Evolutionary conservation across 2,888 invertebrate genomes (phyloP), one percentile per base, ranked within the genome.

Genomic region (Plebejus anna): DNA sequence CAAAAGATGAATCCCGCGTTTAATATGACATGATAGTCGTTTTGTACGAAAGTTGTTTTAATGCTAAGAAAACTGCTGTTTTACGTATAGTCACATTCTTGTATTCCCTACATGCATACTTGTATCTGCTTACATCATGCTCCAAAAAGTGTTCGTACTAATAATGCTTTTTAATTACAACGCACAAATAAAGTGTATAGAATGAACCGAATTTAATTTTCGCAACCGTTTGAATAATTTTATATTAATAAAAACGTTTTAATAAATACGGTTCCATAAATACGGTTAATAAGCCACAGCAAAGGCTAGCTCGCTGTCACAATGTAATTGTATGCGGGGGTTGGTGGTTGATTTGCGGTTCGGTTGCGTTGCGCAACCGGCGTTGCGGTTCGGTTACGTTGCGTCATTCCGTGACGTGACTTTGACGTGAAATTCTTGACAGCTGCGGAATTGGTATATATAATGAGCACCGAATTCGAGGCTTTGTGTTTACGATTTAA

Each of bases 331-430:
- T 83, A 82, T 81, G 83, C 75, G 70, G 72, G 71, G 75, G 78
- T 75, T 81, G 80, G 82, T 83, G 87, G 87, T 86, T 84, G 86
- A 84, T 84, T 82, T 82, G 83, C 82, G 84, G 86, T 83, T 82
- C 84, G 81, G 83, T 81, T 76, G 82, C 84, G 84, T 81, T 83
- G 83, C 82, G 80, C 22, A 22, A 22, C 22, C 22, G 22, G 82
- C 84, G 84, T 81, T 83, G 83, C 82, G 80, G 79, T 73, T 81
- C 82, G 81, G 80, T 81, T 81, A 79, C 83, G 83, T 83, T 83
- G 82, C 80, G 81, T 76, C 77, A 51, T 32, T 28, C 32, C 13
- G 47, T 73, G 79, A 75, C 83, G 83, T 83, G 81, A 82, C 83
- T 83, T 79, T 81, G 79, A 79, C 80, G 78, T 42, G 77, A 57